These are phyloP conservation scores for Pristionchus exspectatus DNA, from an alignment of 2,888 invertebrate genomes.

Conservation along the genomic window DNA sequence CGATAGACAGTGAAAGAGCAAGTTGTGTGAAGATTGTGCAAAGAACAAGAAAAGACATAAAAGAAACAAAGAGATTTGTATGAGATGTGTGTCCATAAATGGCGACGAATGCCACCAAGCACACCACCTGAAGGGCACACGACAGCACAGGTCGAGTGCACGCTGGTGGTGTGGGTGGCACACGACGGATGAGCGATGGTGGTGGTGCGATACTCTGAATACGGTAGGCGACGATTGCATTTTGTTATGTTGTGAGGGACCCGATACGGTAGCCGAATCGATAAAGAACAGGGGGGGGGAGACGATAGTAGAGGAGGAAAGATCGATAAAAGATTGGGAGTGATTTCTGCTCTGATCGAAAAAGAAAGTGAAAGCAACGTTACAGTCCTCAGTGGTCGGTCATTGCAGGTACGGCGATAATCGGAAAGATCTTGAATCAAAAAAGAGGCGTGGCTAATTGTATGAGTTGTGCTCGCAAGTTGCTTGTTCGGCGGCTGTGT, in stretches of 20 bases:
- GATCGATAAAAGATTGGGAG: too few relatives aligned
- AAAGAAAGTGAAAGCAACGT: too few relatives aligned
- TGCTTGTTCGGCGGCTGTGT: conserved; percentile 60
- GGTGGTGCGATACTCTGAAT: neutral
- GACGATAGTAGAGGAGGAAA: too few relatives aligned
- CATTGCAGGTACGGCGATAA: neutral
- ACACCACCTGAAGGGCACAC: conserved; percentile 14
- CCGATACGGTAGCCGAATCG: neutral
- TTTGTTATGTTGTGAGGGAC: neutral
- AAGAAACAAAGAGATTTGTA: conserved; percentile 19
- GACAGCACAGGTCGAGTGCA: neutral
- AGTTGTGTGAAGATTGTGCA: neutral
- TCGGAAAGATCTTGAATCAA: neutral
- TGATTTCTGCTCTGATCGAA: too few relatives aligned
- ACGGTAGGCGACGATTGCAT: conserved; percentile 13
- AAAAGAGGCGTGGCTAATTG: conserved; percentile 57
- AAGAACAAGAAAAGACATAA: neutral
- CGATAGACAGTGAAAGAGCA: neutral
- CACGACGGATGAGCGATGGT: conserved; percentile 32
- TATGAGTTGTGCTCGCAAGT: conserved; percentile 69
- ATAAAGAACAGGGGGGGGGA: neutral
- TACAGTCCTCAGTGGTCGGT: too few relatives aligned
- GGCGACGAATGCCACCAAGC: conserved; percentile 36
- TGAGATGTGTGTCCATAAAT: conserved; percentile 35
- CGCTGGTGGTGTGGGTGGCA: conserved; percentile 45